These are phyloP conservation scores for Mimas tiliae DNA, from an alignment of 2,888 invertebrate species.

Conservation along the genomic window DNA sequence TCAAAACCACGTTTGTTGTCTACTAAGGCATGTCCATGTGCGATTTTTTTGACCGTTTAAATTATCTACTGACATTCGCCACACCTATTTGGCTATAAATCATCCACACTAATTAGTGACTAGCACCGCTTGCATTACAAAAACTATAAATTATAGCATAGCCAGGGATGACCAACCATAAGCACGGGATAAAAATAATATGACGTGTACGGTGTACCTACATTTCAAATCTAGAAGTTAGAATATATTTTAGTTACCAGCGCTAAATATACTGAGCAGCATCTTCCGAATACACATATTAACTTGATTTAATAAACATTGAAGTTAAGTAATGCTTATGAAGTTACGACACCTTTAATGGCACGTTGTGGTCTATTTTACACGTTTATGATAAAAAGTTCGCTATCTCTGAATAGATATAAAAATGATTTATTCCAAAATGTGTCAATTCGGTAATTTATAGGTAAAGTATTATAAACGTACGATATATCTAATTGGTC, in stretches of 20 bases:
- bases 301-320: too few relatives aligned
- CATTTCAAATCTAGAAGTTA: too few relatives aligned
- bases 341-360: too few relatives aligned
- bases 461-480: constrained; percentile 4
- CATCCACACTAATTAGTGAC: background rate
- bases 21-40: background rate
- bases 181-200: background rate
- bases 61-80: background rate
- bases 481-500: background rate
- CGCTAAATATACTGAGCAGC: too few relatives aligned
- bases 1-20: background rate
- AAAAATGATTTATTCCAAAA: background rate
- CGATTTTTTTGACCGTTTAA: background rate
- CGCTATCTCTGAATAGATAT: background rate
- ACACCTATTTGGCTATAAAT: background rate
- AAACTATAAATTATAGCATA: background rate
- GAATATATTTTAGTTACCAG: too few relatives aligned
- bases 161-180: background rate
- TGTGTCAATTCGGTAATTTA: background rate
- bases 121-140: background rate
- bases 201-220: too few relatives aligned
- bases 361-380: too few relatives aligned
- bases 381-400: too few relatives aligned
- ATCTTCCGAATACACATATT: too few relatives aligned
- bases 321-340: too few relatives aligned